These are phyloP conservation scores for Sericinus montela DNA, from an alignment of 2,888 invertebrate genomes.

Conservation along the genomic window DNA sequence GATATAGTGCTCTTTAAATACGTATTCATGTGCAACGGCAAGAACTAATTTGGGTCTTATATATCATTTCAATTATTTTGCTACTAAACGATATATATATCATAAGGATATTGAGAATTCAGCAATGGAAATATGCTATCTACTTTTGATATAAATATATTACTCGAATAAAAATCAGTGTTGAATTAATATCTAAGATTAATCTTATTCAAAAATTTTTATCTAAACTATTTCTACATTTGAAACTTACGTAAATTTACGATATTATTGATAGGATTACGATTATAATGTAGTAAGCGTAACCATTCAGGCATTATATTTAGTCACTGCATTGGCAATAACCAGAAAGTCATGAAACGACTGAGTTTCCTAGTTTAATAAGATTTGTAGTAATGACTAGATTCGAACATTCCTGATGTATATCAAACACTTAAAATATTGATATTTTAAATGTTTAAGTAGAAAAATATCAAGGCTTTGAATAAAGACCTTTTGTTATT, in stretches of 20 bases:
- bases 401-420: conserved; percentile 31
- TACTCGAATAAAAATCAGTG: not conserved
- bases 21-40: too few species aligned
- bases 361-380: conserved; percentile 12
- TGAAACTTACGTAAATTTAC: not conserved
- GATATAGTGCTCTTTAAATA: too few species aligned
- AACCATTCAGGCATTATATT: conserved; percentile 54
- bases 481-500: conserved; percentile 2
- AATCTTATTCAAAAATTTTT: not conserved
- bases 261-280: not conserved
- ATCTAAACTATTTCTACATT: not conserved
- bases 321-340: conserved; percentile 14
- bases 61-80: too few species aligned
- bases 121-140: too few species aligned
- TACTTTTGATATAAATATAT: too few species aligned
- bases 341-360: conserved; percentile 32
- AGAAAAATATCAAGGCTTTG: conserved; percentile 8
- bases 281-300: conserved; percentile 58
- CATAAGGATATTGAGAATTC: too few species aligned
- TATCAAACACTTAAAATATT: conserved; percentile 30
- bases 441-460: conserved; percentile 25
- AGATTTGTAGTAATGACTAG: conserved; percentile 44
- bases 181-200: not conserved
- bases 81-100: too few species aligned
- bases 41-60: too few species aligned